These are phyloP conservation scores for Olivierus martensii DNA, from an alignment of 1,140 invertebrate species.

Conservation along the genomic window DNA sequence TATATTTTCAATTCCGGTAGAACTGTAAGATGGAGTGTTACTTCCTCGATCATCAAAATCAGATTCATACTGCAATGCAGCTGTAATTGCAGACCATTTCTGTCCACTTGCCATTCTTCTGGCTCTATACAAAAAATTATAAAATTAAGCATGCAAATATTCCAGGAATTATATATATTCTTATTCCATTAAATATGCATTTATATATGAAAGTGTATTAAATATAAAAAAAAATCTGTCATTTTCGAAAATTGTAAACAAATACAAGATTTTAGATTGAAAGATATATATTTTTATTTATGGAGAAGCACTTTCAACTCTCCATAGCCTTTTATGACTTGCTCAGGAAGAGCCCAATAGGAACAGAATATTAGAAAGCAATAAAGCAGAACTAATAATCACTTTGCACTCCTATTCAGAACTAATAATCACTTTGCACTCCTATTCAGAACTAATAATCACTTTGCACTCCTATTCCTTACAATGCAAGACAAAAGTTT, in stretches of 20 bases:
- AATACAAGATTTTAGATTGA: background rate
- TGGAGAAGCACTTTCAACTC: too few relatives aligned
- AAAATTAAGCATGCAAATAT: background rate
- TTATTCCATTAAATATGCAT: background rate
- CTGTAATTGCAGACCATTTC: constrained; percentile 40
- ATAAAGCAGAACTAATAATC: too few relatives aligned
- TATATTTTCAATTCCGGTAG: constrained; percentile 1
- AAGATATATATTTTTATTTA: background rate
- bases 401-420: too few relatives aligned
- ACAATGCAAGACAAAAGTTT: too few relatives aligned
- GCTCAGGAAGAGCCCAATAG: too few relatives aligned
- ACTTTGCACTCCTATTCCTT: too few relatives aligned
- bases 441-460: too few relatives aligned
- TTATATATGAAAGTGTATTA: background rate
- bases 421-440: too few relatives aligned
- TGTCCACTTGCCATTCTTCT: constrained; percentile 33
- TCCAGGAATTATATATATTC: background rate
- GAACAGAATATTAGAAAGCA: too few relatives aligned
- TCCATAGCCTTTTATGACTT: too few relatives aligned
- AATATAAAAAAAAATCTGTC: too few relatives aligned
- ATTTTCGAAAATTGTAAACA: too few relatives aligned
- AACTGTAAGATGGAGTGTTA: constrained; percentile 5
- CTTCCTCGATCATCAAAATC: constrained; percentile 34
- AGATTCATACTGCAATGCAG: constrained; percentile 38
- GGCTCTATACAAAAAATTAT: constrained; percentile 23